phyloP scores from a whole-genome alignment of 2,113 vertebrate species.

The Nothoprocta pentlandii region DNA sequence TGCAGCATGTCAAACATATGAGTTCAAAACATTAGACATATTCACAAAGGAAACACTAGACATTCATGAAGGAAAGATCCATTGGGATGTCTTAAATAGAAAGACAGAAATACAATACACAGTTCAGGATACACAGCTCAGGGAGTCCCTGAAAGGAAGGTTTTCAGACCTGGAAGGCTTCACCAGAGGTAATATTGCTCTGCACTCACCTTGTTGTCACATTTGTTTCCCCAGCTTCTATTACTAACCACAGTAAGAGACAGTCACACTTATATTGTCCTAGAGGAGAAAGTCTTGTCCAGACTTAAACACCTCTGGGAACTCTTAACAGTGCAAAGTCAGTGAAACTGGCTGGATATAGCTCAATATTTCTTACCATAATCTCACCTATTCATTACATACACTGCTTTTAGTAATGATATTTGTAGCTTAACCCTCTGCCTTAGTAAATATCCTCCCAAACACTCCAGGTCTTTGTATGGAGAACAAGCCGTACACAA shows the following conservation, averaged over 20 bases:
- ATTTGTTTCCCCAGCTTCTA: neutral
- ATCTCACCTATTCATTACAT: neutral
- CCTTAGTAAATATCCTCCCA: neutral
- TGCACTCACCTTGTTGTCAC: accelerated
- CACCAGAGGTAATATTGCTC: neutral
- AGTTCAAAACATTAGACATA: neutral
- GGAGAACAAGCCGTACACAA: neutral
- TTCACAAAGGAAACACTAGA: neutral
- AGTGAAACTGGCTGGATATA: neutral
- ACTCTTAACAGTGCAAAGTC: neutral
- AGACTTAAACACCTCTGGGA: neutral
- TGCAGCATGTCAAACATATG: neutral
- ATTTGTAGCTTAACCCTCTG: neutral
- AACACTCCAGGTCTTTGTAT: neutral
- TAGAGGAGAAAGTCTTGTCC: neutral
- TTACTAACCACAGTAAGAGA: neutral
- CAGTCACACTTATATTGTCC: neutral
- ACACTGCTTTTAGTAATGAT: neutral
- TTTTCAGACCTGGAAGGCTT: neutral
- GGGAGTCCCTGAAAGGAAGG: neutral
- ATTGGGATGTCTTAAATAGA: neutral
- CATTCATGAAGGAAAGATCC: neutral
- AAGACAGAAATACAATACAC: neutral
- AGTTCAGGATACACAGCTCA: neutral
- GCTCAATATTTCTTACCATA: neutral